phyloP scores from a whole-genome alignment of 2,888 invertebrate species.

The Campaea margaritaria region DNA sequence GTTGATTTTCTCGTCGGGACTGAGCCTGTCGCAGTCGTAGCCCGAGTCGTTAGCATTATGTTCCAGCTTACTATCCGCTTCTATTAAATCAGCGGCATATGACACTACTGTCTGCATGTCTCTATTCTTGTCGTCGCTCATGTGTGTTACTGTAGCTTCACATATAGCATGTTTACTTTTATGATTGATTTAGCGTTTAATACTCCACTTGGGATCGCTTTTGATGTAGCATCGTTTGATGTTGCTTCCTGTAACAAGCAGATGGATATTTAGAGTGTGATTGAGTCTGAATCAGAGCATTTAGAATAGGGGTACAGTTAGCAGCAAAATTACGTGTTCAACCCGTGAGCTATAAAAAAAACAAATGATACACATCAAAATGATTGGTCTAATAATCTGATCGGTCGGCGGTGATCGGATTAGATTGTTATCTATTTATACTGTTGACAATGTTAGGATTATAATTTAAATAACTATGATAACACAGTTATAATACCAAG shows the following conservation, averaged over 20 bases:
- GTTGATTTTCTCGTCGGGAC: constrained; percentile 66
- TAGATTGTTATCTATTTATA: no score
- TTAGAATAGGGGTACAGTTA: constrained; percentile 19
- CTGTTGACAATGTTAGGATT: no score
- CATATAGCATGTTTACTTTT: constrained; percentile 81
- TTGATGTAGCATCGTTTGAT: constrained; percentile 44
- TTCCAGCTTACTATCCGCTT: constrained; percentile 56
- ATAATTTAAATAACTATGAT: no score
- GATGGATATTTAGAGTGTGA: constrained; percentile 37
- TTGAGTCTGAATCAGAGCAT: constrained; percentile 30
- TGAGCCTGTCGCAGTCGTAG: constrained; percentile 59
- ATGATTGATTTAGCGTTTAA: constrained; percentile 78
- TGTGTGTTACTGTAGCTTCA: constrained; percentile 65
- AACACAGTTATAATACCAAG: no score
- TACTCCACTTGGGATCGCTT: constrained; percentile 51
- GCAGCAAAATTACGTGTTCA: no score
- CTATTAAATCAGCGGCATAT: constrained; percentile 63
- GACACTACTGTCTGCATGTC: constrained; percentile 79
- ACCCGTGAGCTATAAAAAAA: no score
- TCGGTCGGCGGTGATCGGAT: no score
- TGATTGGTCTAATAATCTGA: no score
- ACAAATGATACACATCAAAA: no score
- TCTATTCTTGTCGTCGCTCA: constrained; percentile 65
- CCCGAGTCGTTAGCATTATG: constrained; percentile 56
- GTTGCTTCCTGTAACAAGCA: constrained; percentile 48